Percentiles rank a stretch among this genome's conserved stretches.
phyloP scores from a whole-genome alignment of 2,888 invertebrate species.

The Meteorus cinctellus region DNA sequence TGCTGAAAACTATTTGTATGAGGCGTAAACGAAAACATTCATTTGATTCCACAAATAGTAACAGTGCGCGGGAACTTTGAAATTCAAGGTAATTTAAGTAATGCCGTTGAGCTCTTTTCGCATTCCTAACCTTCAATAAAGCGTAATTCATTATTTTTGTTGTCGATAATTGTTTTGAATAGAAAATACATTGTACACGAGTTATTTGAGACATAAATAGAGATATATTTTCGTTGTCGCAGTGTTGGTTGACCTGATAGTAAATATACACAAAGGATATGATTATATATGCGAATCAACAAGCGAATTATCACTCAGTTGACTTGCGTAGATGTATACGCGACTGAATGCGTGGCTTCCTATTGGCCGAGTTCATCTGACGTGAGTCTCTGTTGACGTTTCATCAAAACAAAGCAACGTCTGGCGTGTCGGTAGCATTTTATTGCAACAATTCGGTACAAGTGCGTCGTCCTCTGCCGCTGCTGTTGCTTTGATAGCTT shows the following conservation, averaged over 20 bases:
- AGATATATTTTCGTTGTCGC: not conserved
- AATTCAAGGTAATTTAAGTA: not conserved
- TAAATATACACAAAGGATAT: not conserved
- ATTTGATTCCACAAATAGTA: not conserved
- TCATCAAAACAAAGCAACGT: constrained; percentile 69
- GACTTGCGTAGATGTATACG: constrained; percentile 55
- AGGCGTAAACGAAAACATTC: not conserved
- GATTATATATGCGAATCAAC: not conserved
- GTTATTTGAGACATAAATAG: not conserved
- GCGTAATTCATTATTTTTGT: too few species aligned
- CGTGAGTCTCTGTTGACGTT: constrained; percentile 66
- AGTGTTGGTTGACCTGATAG: not conserved
- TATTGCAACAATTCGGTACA: constrained; percentile 58
- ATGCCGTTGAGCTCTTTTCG: too few species aligned
- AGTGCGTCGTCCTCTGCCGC: constrained; percentile 53
- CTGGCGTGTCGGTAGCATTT: constrained; percentile 59
- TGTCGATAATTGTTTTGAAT: too few species aligned
- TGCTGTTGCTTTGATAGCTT: not conserved
- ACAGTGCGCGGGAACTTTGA: not conserved
- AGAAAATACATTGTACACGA: not conserved
- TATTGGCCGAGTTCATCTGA: constrained; percentile 59
- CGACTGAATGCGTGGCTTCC: constrained; percentile 46
- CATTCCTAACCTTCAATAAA: too few species aligned
- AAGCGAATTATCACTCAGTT: constrained; percentile 18
- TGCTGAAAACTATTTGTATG: not conserved